Base-by-base conservation (phyloP, 2,113 vertebrate species). In the Cephalophus harveyi region DNA sequence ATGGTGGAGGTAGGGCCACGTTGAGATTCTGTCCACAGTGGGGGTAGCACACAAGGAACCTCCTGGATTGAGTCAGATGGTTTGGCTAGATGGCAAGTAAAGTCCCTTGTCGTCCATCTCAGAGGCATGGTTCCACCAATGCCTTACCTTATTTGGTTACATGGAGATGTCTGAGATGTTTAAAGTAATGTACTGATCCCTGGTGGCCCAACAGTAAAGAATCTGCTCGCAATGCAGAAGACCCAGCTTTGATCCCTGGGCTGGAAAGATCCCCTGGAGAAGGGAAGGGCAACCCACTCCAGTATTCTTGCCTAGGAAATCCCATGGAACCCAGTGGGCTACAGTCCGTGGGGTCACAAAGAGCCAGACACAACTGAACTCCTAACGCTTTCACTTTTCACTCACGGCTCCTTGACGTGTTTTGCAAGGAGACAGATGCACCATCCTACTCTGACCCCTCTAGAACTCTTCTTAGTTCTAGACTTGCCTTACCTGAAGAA, bases 301-400 rank as follows among this genome's bases (percentile, higher is more conserved):
- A 62, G 60, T 33, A 33, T 33, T 67, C 33, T 67, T 67, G 64
- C 64, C 33, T 67, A 10, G 64, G 9, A 10, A 67, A 67, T 21
- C 64, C 17, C 64, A 36, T 21, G 64, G 64, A 67, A 19, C 64
- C 33, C 3, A 33, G 17, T 36, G 64, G 33, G 33, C 16, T 64
- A 19, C 62, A 64, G 33, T 36, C 33, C n/a, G 2, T 36, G 64
- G 64, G 33, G 8, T 5, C n/a, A 2, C n/a, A 21, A 67, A 67
- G 64, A 67, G 64, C 11, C 2, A 0, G 64, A 9, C 4, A 36
- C 2, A 0, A 36, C n/a, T 36, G 64, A 6, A 10, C 19, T 36
- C 5, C 64, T 21, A 67, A 67, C n/a, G 0, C 8, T 67, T 36
- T 21, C 17, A 67, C 17, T 21, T 21, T 36, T 36, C 33, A 2